Conservation (phyloP, 2,888 invertebrate species). For the Callosobruchus maculatus region DNA sequence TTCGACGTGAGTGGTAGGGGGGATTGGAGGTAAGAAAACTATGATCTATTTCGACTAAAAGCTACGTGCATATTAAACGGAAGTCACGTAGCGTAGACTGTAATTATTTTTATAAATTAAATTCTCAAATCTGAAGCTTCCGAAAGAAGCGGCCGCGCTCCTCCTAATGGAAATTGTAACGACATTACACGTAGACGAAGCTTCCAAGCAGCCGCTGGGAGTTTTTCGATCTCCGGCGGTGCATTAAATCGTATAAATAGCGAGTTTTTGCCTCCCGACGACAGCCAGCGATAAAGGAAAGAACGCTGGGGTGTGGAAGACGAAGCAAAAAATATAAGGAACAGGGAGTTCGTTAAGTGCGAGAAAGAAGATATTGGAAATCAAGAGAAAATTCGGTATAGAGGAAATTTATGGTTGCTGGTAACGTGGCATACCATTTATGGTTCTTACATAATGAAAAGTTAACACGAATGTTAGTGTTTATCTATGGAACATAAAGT, state of each 20-base stretch:
- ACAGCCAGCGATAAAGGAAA: not conserved
- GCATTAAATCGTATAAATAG: not conserved
- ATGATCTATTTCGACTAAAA: no score
- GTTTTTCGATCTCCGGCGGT: not conserved
- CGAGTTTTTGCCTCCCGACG: not conserved
- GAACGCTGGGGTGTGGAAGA: not conserved
- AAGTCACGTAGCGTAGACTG: not conserved
- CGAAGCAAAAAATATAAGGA: not conserved
- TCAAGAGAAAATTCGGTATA: not conserved
- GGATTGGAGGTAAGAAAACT: no score
- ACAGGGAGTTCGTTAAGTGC: not conserved
- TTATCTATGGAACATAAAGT: no score
- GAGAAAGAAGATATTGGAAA: not conserved
- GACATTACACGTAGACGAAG: not conserved
- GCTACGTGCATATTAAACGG: not conserved
- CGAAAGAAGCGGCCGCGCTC: not conserved
- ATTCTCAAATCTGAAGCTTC: not conserved
- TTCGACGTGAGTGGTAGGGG: no score
- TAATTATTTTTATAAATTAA: not conserved
- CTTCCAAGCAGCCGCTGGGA: not conserved
- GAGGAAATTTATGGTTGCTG: not conserved
- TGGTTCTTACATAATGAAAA: no score
- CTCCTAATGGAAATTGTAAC: not conserved
- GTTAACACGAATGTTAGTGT: no score
- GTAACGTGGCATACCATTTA: no score